phyloP scores from a whole-genome alignment of 37 sponge, comb jelly and placozoan genomes.

The Agelas oroides region DNA sequence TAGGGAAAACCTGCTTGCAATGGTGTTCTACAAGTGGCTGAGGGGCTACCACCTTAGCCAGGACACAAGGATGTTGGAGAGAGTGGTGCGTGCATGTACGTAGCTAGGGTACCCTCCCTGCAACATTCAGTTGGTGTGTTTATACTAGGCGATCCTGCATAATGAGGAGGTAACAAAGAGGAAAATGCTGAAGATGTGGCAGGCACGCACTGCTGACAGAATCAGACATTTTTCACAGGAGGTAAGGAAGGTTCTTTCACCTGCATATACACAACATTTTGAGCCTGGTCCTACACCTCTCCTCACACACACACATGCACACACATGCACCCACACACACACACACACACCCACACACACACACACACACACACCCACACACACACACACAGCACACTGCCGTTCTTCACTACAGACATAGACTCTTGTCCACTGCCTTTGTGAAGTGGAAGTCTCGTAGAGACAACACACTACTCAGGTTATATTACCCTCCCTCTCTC shows the following conservation, averaged over 20 bases:
- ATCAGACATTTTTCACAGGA: slow-evolving; percentile 20
- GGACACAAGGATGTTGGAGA: slow-evolving; percentile 54
- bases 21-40: slow-evolving; percentile 72
- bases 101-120: no score
- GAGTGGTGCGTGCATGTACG: slow-evolving; percentile 47
- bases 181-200: slow-evolving; percentile 20
- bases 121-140: no score
- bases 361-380: not conserved
- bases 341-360: not conserved
- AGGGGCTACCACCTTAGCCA: slow-evolving; percentile 39
- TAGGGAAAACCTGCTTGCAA: slow-evolving; percentile 48
- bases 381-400: slow-evolving; percentile 35
- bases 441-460: slow-evolving; percentile 1
- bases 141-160: slow-evolving; percentile 60
- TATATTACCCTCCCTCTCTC: no score
- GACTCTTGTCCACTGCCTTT: not conserved
- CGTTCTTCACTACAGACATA: not conserved
- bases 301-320: no score
- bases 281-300: no score
- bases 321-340: not conserved
- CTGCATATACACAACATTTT: not conserved
- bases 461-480: not conserved
- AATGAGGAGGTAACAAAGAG: slow-evolving; percentile 51
- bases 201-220: not conserved
- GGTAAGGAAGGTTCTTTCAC: slow-evolving; percentile 3